Evolutionary conservation across 2,888 invertebrate species (phyloP).

Genomic region (Thymelicus acteon): DNA sequence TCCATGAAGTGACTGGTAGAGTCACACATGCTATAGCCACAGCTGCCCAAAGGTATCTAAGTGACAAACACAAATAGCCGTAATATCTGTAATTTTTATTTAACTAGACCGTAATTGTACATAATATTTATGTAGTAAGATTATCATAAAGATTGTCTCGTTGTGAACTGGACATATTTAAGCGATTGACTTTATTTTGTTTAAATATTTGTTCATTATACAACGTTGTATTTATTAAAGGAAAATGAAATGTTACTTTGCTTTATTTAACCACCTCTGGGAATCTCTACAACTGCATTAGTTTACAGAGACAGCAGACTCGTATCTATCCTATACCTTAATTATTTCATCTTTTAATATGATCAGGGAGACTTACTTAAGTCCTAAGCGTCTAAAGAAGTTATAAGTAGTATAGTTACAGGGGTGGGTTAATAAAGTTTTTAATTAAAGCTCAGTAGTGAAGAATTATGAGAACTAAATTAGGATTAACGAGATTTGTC

Average conservation of each 20-base stretch:
- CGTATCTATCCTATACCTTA: too few relatives aligned
- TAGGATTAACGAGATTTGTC: too few relatives aligned
- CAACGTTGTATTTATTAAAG: constrained; percentile 56
- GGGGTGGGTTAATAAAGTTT: too few relatives aligned
- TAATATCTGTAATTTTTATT: constrained; percentile 23
- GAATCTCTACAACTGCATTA: too few relatives aligned
- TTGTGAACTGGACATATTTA: constrained; percentile 81
- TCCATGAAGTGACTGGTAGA: constrained; percentile 76
- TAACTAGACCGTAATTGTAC: constrained; percentile 35
- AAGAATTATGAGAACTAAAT: too few relatives aligned
- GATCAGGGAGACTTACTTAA: too few relatives aligned
- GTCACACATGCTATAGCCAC: constrained; percentile 73
- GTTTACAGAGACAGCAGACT: too few relatives aligned
- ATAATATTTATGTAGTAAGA: background rate
- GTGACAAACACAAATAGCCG: constrained; percentile 47
- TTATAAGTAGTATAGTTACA: too few relatives aligned
- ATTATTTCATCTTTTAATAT: too few relatives aligned
- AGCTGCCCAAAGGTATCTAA: constrained; percentile 73
- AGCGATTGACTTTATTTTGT: constrained; percentile 44
- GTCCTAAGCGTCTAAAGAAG: too few relatives aligned
- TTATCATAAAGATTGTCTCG: constrained; percentile 42
- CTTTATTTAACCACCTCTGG: background rate
- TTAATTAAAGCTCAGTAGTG: too few relatives aligned
- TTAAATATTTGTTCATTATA: constrained; percentile 76
- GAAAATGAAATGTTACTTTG: constrained; percentile 12